Percentiles rank a stretch among this genome's conserved stretches.
Evolutionary conservation across 2,113 vertebrate species (phyloP).

Genomic region (Lathamus discolor): DNA sequence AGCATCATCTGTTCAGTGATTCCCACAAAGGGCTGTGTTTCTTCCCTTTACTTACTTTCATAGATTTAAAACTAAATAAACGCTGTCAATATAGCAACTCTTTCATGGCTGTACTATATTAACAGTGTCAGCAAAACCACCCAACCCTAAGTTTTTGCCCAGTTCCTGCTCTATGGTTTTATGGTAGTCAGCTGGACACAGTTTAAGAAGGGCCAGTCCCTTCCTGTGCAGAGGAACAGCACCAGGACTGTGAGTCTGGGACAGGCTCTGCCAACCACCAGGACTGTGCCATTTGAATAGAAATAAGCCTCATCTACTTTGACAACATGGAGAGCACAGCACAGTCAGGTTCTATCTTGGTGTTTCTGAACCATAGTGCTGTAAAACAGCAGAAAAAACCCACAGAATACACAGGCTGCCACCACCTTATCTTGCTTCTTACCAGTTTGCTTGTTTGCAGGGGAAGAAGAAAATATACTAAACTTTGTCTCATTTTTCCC

Average conservation of each 20-base stretch:
- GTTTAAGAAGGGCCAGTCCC: neutral
- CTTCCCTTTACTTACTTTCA: neutral
- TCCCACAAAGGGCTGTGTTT: neutral
- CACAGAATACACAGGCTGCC: neutral
- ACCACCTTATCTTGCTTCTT: conserved; percentile 26
- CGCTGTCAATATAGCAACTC: neutral
- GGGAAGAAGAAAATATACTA: conserved; percentile 34
- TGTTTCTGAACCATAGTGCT: neutral
- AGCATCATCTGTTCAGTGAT: neutral
- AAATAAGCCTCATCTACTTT: fast-evolving
- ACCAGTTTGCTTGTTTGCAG: neutral
- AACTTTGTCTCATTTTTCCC: conserved; percentile 53
- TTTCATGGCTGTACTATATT: neutral
- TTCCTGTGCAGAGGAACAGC: neutral
- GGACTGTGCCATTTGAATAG: neutral
- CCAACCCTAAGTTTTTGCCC: neutral
- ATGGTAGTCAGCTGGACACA: neutral
- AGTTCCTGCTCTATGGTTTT: neutral
- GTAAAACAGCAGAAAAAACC: neutral
- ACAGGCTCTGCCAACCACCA: fast-evolving
- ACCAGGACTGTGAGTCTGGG: fast-evolving
- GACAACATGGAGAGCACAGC: neutral
- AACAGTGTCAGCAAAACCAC: neutral
- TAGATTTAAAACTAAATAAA: neutral
- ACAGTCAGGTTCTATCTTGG: neutral